Conservation (phyloP, 1,140 invertebrate genomes). For the Diprion similis region DNA sequence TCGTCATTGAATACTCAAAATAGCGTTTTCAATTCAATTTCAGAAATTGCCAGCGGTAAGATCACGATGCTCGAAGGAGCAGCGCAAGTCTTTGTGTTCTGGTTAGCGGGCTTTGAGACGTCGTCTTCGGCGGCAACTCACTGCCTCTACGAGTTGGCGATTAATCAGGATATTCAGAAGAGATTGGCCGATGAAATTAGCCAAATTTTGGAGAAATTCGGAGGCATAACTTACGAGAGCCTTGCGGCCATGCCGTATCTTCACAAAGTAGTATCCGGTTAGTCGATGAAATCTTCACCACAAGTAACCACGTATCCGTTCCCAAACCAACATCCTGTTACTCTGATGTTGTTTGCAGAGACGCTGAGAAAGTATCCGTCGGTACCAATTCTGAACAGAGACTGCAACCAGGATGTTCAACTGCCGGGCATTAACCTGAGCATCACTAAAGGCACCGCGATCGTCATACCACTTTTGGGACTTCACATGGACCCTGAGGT, state of each 20-base stretch:
- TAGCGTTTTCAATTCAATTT: background rate
- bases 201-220: constrained; percentile 15
- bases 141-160: constrained; percentile 48
- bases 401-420: constrained; percentile 57
- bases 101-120: constrained; percentile 63
- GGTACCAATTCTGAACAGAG: constrained; percentile 56
- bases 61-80: constrained; percentile 28
- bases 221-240: constrained; percentile 40
- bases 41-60: background rate
- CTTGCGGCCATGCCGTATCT: constrained; percentile 39
- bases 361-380: constrained; percentile 68
- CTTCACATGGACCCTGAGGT: constrained; percentile 67
- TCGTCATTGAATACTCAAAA: background rate
- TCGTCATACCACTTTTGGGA: constrained; percentile 60
- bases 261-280: constrained; percentile 26
- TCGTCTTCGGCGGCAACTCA: constrained; percentile 54
- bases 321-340: too few relatives aligned
- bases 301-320: too few relatives aligned
- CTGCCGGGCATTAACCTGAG: constrained; percentile 56
- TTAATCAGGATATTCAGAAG: constrained; percentile 57
- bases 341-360: constrained; percentile 55
- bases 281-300: background rate
- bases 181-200: constrained; percentile 54
- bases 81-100: constrained; percentile 56
- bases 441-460: constrained; percentile 52